Conservation (phyloP, 2,888 invertebrate genomes). For the Pandemis cinnamomeana region DNA sequence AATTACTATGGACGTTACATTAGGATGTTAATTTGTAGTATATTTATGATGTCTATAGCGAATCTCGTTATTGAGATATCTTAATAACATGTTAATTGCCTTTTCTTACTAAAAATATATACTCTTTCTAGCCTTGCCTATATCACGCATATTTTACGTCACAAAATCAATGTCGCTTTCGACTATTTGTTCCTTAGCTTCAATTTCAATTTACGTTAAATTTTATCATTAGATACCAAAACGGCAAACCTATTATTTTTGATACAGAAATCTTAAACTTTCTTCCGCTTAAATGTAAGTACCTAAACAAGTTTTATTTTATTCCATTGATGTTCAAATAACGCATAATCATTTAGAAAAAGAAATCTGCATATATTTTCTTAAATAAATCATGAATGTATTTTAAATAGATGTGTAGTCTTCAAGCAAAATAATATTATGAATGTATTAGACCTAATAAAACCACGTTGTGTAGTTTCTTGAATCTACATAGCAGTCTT, state of each 20-base stretch:
- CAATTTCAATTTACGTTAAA: not conserved
- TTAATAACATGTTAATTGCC: slow-evolving; percentile 51
- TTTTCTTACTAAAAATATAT: slow-evolving; percentile 46
- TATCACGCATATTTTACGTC: slow-evolving; percentile 5
- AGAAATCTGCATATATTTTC: slow-evolving; percentile 25
- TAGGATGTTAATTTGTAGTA: slow-evolving; percentile 51
- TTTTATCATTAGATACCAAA: not conserved
- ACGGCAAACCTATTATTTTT: not conserved
- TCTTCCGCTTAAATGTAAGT: slow-evolving; percentile 5
- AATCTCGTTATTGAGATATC: slow-evolving; percentile 56
- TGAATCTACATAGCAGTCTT: slow-evolving; percentile 8
- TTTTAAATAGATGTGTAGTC: slow-evolving; percentile 36
- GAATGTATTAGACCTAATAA: slow-evolving; percentile 24
- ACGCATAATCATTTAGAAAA: slow-evolving; percentile 11
- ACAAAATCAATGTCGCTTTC: not conserved
- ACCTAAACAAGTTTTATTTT: not conserved
- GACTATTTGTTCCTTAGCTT: not conserved
- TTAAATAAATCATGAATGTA: slow-evolving; percentile 25
- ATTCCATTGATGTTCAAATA: slow-evolving; percentile 3
- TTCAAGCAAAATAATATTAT: slow-evolving; percentile 28
- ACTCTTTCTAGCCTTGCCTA: slow-evolving; percentile 16
- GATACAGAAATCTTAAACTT: not conserved
- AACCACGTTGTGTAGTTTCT: slow-evolving; percentile 1
- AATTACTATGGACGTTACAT: slow-evolving; percentile 38
- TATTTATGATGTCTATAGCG: slow-evolving; percentile 53